A percentile compares a stretch with the other conserved stretches of the same genome.
Conservation (phyloP, 2,113 vertebrate genomes). For the Puma concolor region DNA sequence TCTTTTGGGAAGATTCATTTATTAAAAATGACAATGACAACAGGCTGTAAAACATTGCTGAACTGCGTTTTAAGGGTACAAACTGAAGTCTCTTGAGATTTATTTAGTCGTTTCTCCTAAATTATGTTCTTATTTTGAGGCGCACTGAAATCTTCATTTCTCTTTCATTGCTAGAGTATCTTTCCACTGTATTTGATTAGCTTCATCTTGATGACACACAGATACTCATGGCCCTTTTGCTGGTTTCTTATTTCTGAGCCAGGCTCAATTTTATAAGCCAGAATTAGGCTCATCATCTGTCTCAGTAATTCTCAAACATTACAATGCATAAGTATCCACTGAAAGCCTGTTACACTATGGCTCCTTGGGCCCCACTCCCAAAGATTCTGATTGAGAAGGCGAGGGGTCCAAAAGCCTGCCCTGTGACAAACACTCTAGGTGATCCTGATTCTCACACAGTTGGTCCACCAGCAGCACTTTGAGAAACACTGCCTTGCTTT, state of each 20-base stretch:
- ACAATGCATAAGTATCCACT: no score
- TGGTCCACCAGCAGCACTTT: no score
- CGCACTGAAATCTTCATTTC: neutral
- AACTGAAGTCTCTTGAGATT: neutral
- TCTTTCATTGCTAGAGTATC: neutral
- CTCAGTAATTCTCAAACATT: constrained; percentile 13
- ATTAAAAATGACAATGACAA: neutral
- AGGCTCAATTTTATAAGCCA: neutral
- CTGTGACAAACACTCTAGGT: neutral
- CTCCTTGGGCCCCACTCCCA: neutral
- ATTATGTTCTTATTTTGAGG: neutral
- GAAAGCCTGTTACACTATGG: neutral
- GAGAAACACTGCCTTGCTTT: neutral
- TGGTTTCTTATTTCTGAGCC: neutral
- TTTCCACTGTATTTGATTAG: constrained; percentile 14
- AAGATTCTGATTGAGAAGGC: neutral
- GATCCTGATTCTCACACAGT: neutral
- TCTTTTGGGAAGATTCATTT: neutral
- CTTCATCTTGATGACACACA: neutral
- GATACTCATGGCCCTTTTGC: neutral
- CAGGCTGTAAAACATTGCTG: neutral
- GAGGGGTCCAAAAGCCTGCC: neutral
- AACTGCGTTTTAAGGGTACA: neutral
- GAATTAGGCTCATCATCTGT: neutral
- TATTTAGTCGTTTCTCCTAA: neutral